Evolutionary conservation across 2,888 invertebrate species (phyloP).

Genomic region (Achlya flavicornis): DNA sequence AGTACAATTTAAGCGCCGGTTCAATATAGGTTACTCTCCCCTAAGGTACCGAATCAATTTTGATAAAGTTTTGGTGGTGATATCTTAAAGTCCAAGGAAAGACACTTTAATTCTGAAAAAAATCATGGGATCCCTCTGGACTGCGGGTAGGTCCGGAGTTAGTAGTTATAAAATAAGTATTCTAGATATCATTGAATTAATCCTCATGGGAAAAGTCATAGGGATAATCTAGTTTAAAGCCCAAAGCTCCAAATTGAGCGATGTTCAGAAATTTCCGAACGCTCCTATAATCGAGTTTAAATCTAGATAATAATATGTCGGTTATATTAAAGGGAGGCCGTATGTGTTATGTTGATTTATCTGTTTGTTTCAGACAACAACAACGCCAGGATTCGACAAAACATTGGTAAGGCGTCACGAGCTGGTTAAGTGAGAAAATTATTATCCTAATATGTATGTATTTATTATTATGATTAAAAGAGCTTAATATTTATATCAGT

Average conservation of each 20-base stretch:
- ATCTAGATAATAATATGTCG: neutral
- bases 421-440: slow-evolving; percentile 38
- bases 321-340: neutral
- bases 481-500: too few species aligned
- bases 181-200: neutral
- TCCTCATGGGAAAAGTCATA: slow-evolving; percentile 17
- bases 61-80: too few species aligned
- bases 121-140: too few species aligned
- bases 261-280: neutral
- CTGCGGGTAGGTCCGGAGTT: too few species aligned
- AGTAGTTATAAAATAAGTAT: too few species aligned
- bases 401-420: slow-evolving; percentile 52
- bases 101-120: too few species aligned
- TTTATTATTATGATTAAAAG: neutral
- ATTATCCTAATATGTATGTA: neutral
- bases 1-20: too few species aligned
- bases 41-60: too few species aligned
- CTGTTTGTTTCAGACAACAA: slow-evolving; percentile 64
- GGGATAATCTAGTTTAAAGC: slow-evolving; percentile 16
- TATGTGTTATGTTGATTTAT: neutral
- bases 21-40: too few species aligned
- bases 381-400: slow-evolving; percentile 58
- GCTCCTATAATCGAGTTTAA: neutral
- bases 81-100: too few species aligned
- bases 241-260: neutral